Evolutionary conservation across 2,113 vertebrate genomes (phyloP).

Genomic region (Ellobius talpinus): DNA sequence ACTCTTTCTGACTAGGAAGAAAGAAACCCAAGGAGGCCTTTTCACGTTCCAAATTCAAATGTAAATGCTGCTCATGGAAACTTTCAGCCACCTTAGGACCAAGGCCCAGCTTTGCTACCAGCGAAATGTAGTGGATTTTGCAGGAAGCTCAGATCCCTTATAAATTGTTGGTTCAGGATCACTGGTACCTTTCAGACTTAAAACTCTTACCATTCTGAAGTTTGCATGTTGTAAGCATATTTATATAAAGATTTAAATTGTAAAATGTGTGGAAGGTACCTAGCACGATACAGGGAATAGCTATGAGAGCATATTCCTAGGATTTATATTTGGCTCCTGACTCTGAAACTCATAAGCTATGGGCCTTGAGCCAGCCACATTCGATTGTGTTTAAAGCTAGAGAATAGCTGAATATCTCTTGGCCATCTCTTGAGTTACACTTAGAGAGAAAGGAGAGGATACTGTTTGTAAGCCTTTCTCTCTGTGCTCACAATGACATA

Average conservation of each 20-base stretch:
- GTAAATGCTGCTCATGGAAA: neutral
- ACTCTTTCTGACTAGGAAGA: neutral
- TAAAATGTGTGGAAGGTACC: neutral
- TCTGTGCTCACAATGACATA: fast-evolving
- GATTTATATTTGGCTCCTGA: neutral
- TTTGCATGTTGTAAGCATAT: neutral
- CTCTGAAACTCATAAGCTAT: neutral
- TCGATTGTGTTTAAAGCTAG: neutral
- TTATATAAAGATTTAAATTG: neutral
- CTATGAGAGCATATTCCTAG: neutral
- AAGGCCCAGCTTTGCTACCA: neutral
- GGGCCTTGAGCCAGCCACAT: too few relatives aligned
- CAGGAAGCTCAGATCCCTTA: neutral
- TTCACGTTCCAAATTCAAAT: neutral
- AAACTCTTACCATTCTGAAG: neutral
- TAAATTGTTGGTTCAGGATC: neutral
- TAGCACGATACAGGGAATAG: fast-evolving
- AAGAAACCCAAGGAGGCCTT: neutral
- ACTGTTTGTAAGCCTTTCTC: fast-evolving
- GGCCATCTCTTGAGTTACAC: fast-evolving
- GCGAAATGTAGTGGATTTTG: fast-evolving
- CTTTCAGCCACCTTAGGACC: neutral
- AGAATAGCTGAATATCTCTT: neutral
- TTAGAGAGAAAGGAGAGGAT: neutral
- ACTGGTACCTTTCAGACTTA: neutral